These are phyloP conservation scores for Thamnophis elegans DNA, from an alignment of 2,797 vertebrate species.

Conservation along the genomic window DNA sequence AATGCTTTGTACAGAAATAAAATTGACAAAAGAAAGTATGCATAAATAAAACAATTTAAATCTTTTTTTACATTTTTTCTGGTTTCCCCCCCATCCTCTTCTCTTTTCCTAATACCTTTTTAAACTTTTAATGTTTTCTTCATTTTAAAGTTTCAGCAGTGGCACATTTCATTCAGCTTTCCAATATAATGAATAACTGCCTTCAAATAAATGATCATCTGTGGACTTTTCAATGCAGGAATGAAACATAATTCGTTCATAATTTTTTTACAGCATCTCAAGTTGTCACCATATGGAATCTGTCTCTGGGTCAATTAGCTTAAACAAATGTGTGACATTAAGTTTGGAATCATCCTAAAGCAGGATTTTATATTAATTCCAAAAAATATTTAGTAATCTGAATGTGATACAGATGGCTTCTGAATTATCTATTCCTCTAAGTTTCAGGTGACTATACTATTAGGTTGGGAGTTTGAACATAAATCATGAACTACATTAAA, in stretches of 20 bases:
- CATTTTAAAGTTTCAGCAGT: neutral
- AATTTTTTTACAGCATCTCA: neutral
- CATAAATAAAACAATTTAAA: neutral
- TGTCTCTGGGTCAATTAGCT: neutral
- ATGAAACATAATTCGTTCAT: neutral
- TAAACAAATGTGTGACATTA: neutral
- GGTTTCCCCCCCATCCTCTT: neutral
- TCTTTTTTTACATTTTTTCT: neutral
- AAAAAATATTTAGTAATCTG: neutral
- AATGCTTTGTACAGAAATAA: neutral
- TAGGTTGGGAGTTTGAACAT: neutral
- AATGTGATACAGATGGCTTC: neutral
- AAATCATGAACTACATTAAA: neutral
- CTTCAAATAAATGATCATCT: neutral
- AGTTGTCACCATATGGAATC: conserved; percentile 2
- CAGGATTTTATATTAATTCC: neutral
- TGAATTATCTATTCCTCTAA: neutral
- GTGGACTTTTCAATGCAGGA: neutral
- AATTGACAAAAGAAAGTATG: neutral
- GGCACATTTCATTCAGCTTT: neutral
- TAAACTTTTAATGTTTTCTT: neutral
- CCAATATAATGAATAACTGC: neutral
- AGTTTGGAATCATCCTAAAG: neutral
- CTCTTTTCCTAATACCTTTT: neutral
- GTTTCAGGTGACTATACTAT: conserved; percentile 4